Conservation (phyloP, 2,888 invertebrate genomes). For the Drosophila multiciliata region DNA sequence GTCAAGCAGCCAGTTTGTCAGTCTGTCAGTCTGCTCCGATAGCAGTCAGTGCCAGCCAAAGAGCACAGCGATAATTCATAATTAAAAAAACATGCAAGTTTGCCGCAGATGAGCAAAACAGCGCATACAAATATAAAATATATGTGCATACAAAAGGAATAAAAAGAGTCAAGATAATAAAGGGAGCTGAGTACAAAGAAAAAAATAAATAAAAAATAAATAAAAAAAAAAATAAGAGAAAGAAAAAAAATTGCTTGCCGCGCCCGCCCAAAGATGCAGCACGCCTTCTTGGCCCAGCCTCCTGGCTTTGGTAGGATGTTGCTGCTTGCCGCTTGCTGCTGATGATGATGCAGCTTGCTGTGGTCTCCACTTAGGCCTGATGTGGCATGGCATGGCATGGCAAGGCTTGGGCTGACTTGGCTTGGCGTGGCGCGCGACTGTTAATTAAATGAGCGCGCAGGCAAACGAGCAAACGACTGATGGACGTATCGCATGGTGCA, state of each 20-base stretch:
- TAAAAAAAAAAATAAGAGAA: background rate
- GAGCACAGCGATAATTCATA: slow-evolving; percentile 81
- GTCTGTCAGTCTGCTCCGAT: slow-evolving; percentile 15
- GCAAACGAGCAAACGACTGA: slow-evolving; percentile 83
- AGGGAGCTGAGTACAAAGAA: slow-evolving; percentile 25
- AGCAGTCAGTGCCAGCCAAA: slow-evolving; percentile 46
- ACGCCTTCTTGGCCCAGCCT: slow-evolving; percentile 49
- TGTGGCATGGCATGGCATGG: slow-evolving; percentile 5
- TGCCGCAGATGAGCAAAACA: slow-evolving; percentile 53
- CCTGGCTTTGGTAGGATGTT: slow-evolving; percentile 16
- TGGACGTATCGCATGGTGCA: slow-evolving; percentile 72
- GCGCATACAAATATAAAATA: slow-evolving; percentile 22
- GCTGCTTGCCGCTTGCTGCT: slow-evolving; percentile 3
- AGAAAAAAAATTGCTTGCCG: slow-evolving; percentile 47
- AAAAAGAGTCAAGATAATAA: slow-evolving; percentile 27
- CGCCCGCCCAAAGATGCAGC: slow-evolving; percentile 64
- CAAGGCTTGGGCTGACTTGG: slow-evolving; percentile 17
- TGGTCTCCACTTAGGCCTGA: slow-evolving; percentile 8
- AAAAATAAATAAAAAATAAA: background rate
- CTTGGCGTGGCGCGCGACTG: slow-evolving; percentile 80
- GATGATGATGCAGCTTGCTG: slow-evolving; percentile 13
- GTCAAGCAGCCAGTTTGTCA: slow-evolving; percentile 34
- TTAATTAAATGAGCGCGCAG: slow-evolving; percentile 83
- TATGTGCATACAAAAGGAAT: background rate
- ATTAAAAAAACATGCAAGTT: slow-evolving; percentile 82